Base-by-base conservation (phyloP, 1,140 invertebrate genomes). In the Habropoda laboriosa region DNA sequence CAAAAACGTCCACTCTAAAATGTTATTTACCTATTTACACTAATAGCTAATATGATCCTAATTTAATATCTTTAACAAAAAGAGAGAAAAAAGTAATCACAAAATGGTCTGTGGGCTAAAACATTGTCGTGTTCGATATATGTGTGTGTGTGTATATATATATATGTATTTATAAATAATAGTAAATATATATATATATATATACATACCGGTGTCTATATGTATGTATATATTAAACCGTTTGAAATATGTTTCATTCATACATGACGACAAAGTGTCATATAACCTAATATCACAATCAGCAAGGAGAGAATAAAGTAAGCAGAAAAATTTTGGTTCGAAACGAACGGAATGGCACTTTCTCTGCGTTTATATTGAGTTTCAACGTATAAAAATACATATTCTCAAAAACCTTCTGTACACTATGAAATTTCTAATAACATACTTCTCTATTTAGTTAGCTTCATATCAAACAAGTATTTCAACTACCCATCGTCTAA, bases 201-300 rank as follows among this genome's bases (percentile, higher is more conserved):
- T 68, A 68, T 51, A 47, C 6, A 6, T 40, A 8, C 0, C 16
- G 38, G 13, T 24, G 30, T 38, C 2, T 60, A 77, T 75, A 71
- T 55, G 74, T 83, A 85, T 80, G 74, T 67, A 84, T 81, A 74
- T 78, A 76, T 80, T 81, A 61, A 64, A 68, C 16, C 42, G 55
- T 79, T 71, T 75, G 57, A 85, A 82, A 72, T 86, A 79, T 74
- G 45, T 78, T 71, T 40, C 75, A 30, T 75, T 84, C 79, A 66
- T 58, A 80, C 66, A 86, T 63, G 76, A 88, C 84, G 86, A 82
- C 81, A 86, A 86, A 85, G 77, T 87, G 81, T 86, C 85, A 71
- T 80, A 86, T 92, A 92, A 92, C 90, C 92, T 92, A 92, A 90
- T 93, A 93, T 93, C 92, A 93, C 91, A 93, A 93, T 91, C 77